A percentile compares a stretch with the other conserved stretches of the same genome.
Conservation (phyloP, 2,888 invertebrate genomes). For the Polydrusus tereticollis region DNA sequence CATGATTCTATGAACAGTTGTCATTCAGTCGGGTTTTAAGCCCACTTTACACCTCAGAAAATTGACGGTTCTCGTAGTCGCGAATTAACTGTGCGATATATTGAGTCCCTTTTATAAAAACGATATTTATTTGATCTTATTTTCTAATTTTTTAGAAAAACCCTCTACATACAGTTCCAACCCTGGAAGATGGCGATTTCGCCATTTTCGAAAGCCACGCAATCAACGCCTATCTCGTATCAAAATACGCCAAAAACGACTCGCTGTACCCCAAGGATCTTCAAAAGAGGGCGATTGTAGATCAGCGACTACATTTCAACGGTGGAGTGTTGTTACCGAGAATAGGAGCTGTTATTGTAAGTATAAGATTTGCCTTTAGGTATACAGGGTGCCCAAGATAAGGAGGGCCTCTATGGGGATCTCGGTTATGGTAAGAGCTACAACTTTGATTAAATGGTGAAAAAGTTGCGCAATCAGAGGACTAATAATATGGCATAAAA, state of each 20-base stretch:
- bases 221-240: constrained; percentile 56
- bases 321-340: constrained; percentile 68
- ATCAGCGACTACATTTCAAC: constrained; percentile 72
- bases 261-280: constrained; percentile 71
- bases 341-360: constrained; percentile 57
- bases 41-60: too few relatives aligned
- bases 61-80: too few relatives aligned
- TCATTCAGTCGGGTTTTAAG: too few relatives aligned
- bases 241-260: constrained; percentile 60
- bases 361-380: constrained; percentile 32
- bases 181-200: constrained; percentile 70
- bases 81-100: too few relatives aligned
- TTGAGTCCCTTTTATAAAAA: too few relatives aligned
- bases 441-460: too few relatives aligned
- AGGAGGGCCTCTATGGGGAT: too few relatives aligned
- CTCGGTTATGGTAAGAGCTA: too few relatives aligned
- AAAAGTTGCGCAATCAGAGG: too few relatives aligned
- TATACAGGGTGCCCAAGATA: too few relatives aligned
- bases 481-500: too few relatives aligned
- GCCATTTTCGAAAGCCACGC: constrained; percentile 70
- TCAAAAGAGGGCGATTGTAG: constrained; percentile 68
- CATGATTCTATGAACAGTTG: too few relatives aligned
- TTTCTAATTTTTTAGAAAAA: constrained; percentile 64
- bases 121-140: constrained; percentile 6
- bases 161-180: constrained; percentile 71